phyloP scores from a whole-genome alignment of 2,797 vertebrate species.

The Artibeus jamaicensis region DNA sequence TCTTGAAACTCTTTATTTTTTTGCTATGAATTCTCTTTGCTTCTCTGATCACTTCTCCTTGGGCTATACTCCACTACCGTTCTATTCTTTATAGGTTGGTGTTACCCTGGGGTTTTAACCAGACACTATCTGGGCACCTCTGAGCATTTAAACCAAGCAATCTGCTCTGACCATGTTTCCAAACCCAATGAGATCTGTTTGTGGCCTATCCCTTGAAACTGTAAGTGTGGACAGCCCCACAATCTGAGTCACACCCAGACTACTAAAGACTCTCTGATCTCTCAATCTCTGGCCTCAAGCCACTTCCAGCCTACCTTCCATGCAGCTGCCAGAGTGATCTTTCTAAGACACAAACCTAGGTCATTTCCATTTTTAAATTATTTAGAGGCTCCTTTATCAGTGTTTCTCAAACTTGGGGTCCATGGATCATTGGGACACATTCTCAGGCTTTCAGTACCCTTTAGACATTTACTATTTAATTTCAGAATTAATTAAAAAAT shows the following conservation, averaged over 20 bases:
- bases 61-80: not conserved
- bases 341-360: not conserved
- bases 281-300: not conserved
- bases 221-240: not conserved
- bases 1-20: slow-evolving; percentile 1
- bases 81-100: not conserved
- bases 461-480: slow-evolving; percentile 27
- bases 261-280: not conserved
- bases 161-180: not conserved
- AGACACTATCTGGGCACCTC: not conserved
- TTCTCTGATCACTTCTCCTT: not conserved
- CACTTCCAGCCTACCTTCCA: not conserved
- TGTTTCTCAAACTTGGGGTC: slow-evolving; percentile 12
- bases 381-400: not conserved
- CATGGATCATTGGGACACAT: not conserved
- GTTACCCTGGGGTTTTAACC: slow-evolving; percentile 4
- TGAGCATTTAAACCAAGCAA: not conserved
- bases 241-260: not conserved
- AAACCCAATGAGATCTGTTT: not conserved
- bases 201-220: not conserved
- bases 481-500: slow-evolving; percentile 12
- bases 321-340: not conserved
- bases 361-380: not conserved
- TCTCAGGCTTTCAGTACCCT: not conserved
- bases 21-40: not conserved